Evolutionary conservation across 2,113 vertebrate genomes (phyloP), one percentile per base, ranked within the genome.

Genomic region (Semnornis frantzii): DNA sequence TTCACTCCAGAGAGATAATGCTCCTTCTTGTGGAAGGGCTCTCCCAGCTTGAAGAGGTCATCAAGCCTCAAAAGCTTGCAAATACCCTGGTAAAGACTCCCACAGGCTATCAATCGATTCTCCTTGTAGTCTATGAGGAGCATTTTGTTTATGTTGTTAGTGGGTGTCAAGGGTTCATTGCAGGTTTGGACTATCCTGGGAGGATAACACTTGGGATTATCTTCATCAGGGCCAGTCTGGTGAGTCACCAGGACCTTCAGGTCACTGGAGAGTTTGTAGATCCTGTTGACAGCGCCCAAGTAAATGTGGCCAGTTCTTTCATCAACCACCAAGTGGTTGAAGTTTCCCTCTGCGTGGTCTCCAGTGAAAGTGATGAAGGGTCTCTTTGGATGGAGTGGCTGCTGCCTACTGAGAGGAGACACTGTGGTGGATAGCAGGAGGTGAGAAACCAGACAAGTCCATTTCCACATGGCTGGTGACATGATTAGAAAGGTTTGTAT

Each of bases 121-220:
- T 99, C 99, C 80, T 99, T 98, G 91, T 99, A 99, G 98, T 99
- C 99, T 95, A 99, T 99, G 80, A 99, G 98, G 77, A 99, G 98
- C 99, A 99, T 99, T 96, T 99, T 99, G 97, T 99, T 99, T 89
- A 99, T 98, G 37, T 99, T 99, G 97, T 99, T 99, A 85, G 99
- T 99, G 92, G 98, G 98, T 0, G 98, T 98, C 85, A 99, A 97
- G 8, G 98, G 98, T 89, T 99, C 99, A 0, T 98, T 98, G 97
- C 99, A 99, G 8, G 99, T 99, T 97, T 99, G 99, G 57, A 99
- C 99, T 5, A 99, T 98, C 82, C 98, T 98, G 17, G 99, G 99
- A 8, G 99, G 99, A 91, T 99, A 99, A 95, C 99, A 99, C 93
- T 99, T 99, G 74, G 99, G 99, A 96, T 99, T 99, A 95, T 99